phyloP scores from a whole-genome alignment of 37 sponge, comb jelly and placozoan species.

The Aphrocallistes beatrix region DNA sequence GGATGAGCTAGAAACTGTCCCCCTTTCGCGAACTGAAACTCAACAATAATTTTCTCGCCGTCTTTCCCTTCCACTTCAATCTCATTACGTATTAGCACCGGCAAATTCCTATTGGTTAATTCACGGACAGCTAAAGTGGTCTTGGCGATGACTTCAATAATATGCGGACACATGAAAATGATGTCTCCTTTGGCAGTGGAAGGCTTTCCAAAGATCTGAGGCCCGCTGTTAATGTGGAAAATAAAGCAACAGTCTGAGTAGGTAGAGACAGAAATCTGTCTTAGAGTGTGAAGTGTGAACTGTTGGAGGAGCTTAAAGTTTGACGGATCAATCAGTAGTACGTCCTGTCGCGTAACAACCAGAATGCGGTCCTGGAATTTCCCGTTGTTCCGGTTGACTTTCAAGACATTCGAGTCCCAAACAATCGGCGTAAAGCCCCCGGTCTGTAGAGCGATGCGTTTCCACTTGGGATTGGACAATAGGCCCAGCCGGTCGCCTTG shows the following conservation, averaged over 20 bases:
- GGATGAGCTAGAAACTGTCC: not conserved
- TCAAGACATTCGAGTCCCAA: conserved; percentile 15
- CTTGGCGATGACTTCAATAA: not conserved
- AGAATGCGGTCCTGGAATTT: conserved; percentile 10
- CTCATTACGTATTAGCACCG: not conserved
- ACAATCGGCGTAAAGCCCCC: not conserved
- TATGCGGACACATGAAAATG: not conserved
- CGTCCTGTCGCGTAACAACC: conserved; percentile 3
- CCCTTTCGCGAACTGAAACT: not conserved
- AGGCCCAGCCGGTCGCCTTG: not conserved
- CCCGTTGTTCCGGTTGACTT: not conserved
- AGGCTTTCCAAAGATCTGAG: not conserved
- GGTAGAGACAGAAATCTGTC: not conserved
- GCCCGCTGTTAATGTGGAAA: not conserved
- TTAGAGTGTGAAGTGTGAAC: not conserved
- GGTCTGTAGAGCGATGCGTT: not conserved
- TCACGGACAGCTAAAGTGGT: not conserved
- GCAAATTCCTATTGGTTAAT: conserved; percentile 9
- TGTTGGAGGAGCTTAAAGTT: not conserved
- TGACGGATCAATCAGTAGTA: not conserved
- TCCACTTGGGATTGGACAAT: not conserved
- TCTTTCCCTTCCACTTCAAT: not conserved
- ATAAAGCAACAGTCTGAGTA: not conserved
- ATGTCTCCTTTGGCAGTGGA: not conserved
- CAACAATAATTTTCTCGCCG: not conserved